phyloP scores from a whole-genome alignment of 2,113 vertebrate genomes.

The Rhabdomys dilectus region DNA sequence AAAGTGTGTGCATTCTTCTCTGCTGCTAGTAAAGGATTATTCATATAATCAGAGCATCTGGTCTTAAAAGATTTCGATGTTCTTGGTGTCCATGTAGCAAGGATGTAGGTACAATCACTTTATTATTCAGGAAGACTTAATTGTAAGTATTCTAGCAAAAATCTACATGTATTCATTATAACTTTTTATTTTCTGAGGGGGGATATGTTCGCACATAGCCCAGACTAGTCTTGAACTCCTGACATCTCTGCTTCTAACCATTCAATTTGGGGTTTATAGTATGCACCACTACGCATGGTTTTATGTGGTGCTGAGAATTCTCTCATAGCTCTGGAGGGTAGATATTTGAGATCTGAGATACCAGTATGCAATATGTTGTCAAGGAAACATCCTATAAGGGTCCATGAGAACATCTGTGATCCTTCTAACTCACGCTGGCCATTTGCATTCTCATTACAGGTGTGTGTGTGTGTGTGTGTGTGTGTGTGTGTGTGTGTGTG shows the following conservation, averaged over 20 bases:
- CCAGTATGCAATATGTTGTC: neutral
- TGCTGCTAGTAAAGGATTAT: neutral
- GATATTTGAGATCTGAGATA: neutral
- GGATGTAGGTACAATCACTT: neutral
- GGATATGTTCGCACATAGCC: neutral
- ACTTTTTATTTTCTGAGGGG: neutral
- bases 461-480: neutral
- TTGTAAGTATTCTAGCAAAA: neutral
- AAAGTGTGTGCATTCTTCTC: neutral
- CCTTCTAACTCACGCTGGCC: neutral
- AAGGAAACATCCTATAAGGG: too few species aligned
- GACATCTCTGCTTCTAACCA: neutral
- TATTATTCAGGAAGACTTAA: neutral
- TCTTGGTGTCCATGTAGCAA: neutral
- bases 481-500: neutral
- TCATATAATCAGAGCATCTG: slow-evolving; percentile 12
- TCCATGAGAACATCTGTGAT: neutral
- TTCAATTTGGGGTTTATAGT: neutral
- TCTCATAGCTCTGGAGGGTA: neutral
- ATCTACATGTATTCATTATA: neutral
- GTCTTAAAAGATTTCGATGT: slow-evolving; percentile 5
- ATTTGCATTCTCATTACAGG: neutral
- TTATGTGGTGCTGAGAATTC: neutral
- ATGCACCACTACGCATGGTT: neutral
- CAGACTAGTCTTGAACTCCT: neutral